Base-by-base conservation (phyloP, 2,888 invertebrate genomes). In the Phrixothrix hirtus region DNA sequence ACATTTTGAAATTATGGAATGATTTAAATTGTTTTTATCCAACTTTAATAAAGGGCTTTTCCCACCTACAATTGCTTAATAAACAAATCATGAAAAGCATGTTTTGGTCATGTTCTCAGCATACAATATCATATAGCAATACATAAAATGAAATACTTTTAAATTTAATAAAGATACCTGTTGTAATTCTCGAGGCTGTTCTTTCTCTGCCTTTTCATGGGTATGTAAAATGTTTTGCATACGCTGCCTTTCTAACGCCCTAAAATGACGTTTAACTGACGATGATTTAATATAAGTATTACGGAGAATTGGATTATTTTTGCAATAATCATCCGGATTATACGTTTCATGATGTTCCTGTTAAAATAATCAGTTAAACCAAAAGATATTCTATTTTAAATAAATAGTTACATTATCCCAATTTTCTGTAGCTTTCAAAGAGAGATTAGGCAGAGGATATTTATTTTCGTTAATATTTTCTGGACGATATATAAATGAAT, bases 381-480 rank as follows among this genome's bases (percentile, higher is more conserved):
- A 34, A 37, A 3, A 3, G 16, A 14, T 21, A 15, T 27, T 14
- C 15, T 17, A 39, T 21, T 37, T 10, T 34, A 25, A 15, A 16
- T 1, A 6, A 21, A 12, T 30, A 60, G 64, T 62, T 63, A 70
- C 71, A 55, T 64, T 57, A 44, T 71, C 70, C 73, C 73, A 73
- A 43, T 48, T 55, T 15, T 68, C 66, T 10, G 66, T 68, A 2
- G 55, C 21, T 1, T 51, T 21, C 5, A 63, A 53, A 10, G 57
- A 35, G 1, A 48, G 4, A n/a, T 57, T 60, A 1, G 51, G 21
- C 3, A 61, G 29, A 1, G 59, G 56, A 51, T 30, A 63, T 16
- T 46, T 58, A 12, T 52, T 31, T 1, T 47, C 17, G 2, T 56
- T 43, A 7, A 13, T 26, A 3, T 52, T 44, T 16, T 51, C 61